phyloP scores from a whole-genome alignment of 2,113 vertebrate genomes.

The Reinhardtius hippoglossoides region DNA sequence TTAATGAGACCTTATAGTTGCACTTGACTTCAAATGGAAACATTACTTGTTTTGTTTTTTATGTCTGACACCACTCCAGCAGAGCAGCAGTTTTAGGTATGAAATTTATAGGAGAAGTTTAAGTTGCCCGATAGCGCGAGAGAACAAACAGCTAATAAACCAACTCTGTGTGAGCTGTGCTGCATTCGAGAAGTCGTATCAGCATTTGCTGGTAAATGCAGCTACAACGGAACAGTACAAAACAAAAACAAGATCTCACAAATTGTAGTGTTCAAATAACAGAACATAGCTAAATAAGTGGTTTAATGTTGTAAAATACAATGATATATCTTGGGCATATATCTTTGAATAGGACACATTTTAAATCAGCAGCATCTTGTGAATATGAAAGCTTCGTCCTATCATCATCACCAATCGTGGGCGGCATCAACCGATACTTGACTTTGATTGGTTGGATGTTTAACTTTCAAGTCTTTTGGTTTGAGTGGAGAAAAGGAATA shows the following conservation, averaged over 20 bases:
- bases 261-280: neutral
- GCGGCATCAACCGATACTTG: no score
- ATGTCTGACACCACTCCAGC: neutral
- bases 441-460: no score
- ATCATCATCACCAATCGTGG: no score
- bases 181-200: constrained; percentile 4
- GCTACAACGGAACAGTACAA: neutral
- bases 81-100: constrained; percentile 18
- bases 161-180: constrained; percentile 8
- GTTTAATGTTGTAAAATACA: neutral
- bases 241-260: neutral
- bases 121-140: constrained; percentile 6
- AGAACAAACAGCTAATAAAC: constrained; percentile 40
- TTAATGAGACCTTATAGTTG: constrained; percentile 40
- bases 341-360: neutral
- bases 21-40: constrained; percentile 35
- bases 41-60: constrained; percentile 9
- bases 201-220: constrained; percentile 5
- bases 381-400: no score
- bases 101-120: constrained; percentile 7
- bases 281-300: neutral
- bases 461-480: no score
- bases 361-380: neutral
- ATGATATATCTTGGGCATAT: neutral
- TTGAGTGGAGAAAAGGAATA: no score